Evolutionary conservation across 2,888 invertebrate genomes (phyloP), one percentile per base, ranked within the genome.

Genomic region (Eueremaeus valkanovi): DNA sequence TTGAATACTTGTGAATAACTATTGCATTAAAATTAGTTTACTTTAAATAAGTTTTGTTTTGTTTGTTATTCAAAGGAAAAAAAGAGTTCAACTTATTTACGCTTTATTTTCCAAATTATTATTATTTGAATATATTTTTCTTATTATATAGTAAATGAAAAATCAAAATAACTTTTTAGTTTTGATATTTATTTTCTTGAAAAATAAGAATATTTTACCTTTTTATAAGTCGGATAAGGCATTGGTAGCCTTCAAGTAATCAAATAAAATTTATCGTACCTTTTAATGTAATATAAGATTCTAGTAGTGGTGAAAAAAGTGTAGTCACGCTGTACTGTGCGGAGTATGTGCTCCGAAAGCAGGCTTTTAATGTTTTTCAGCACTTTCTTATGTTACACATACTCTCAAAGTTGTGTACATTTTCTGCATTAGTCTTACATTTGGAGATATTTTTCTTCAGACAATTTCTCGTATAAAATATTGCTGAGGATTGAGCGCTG

Each of bases 261-360:
- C 63, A 63, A 33, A 33, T 31, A 27, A 63, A 63, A 63, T 63
- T 63, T 63, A 63, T 63, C 63, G 55, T 27, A 51, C n/a, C 51
- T 51, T 24, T 33, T 31, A 18, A 16, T 63, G 31, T 29, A n/a
- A 31, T 33, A 63, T 63, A 5, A 31, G 33, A 63, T 63, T 31
- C 63, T 63, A 33, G 63, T 63, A 9, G 33, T 9, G 33, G 21
- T n/a, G n/a, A n/a, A n/a, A n/a, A n/a, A n/a, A n/a, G n/a, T n/a
- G n/a, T n/a, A n/a, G n/a, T n/a, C n/a, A n/a, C 55, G 18, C 8
- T 55, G 36, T 36, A 45, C 45, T 8, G 24, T 3, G 18, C 55
- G 18, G 2, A 21, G 24, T 55, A 55, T 24, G 21, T 51, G 51
- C 51, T 51, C 21, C 6, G 24, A 13, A 6, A n/a, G n/a, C n/a